Base-by-base conservation (phyloP, 2,888 invertebrate species). In the Chromoteleia sp. region DNA sequence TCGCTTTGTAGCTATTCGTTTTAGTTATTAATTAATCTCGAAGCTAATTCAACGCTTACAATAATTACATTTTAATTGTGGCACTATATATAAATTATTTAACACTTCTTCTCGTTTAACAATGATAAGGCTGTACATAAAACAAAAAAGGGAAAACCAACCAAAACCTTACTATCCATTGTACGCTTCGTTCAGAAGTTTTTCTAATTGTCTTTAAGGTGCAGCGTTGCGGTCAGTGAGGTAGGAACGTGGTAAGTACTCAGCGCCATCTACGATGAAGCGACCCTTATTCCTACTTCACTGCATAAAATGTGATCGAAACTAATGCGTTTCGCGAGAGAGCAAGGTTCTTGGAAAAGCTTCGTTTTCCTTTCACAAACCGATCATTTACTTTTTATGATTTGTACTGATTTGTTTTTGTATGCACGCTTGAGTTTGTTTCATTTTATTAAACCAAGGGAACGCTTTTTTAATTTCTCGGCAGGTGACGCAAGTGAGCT, bases 101-200 rank as follows among this genome's bases (percentile, higher is more conserved):
- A 52, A 6, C 12, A 39, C 25, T 59, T 50, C 21, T 70, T n/a
- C 58, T 58, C 58, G 15, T 70, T 70, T 15, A 33, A 1, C 29
- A 70, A 17, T 39, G 10, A 70, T 59, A 70, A 70, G 36, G 36
- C 58, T 70, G 70, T 70, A 70, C 5, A 59, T 70, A 59, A 48
- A 45, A 68, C 14, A 65, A 15, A 12, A 36, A 19, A n/a, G n/a
- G 50, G 50, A 17, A 54, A 54, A 17, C 17, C 36, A 54, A 52
- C 8, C n/a, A 10, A 52, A 30, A 30, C 6, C 33, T 33, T 8
- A 33, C 5, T 14, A 45, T 6, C 17, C 30, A 33, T 25, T 15
- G 29, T 25, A 17, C 10, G 5, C 33, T 33, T 54, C 7, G 14
- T 29, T 50, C 50, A 14, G 0, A 29, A 50, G 17, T 17, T 17